Evolutionary conservation across 2,113 vertebrate species (phyloP), one percentile per base, ranked within the genome.

Genomic region (Danio rerio): DNA sequence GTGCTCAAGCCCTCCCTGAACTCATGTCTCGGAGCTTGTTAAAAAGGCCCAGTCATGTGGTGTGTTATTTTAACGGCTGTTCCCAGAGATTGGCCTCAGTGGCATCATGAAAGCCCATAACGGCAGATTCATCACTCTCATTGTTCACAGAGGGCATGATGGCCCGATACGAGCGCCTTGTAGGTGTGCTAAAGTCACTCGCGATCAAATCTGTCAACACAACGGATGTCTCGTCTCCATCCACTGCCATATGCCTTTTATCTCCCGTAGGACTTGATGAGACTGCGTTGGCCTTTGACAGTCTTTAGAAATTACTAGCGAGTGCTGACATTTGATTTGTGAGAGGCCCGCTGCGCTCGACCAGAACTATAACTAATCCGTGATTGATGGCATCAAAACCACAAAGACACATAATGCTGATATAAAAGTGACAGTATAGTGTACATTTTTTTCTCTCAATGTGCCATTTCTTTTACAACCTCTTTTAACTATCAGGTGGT

Each of bases 151-250:
- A 91, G 89, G 90, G 89, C 89, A 92, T 10, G 40, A 74, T 83
- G 87, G 83, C 88, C 86, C 77, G 84, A 68, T 81, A 90, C 88
- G 86, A 93, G 90, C 88, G 86, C 85, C 73, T 76, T 89, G 90
- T 85, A 90, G 91, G 89, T 93, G 91, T 89, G 90, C 88, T 90
- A 91, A 94, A 92, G 89, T 92, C 88, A 90, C 90, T 89, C 88
- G 87, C 88, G 90, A 90, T 90, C 88, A 91, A 89, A 92, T 92
- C 89, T 92, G 91, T 91, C 91, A 93, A 90, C 78, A 81, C 56
- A 81, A 81, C 55, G 50, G 75, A 77, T 77, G 73, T 47, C 59
- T 63, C 18, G 45, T 50, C 59, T 79, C 18, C 56, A 31, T 79
- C 58, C 20, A 83, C 86, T 86, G 86, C 87, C 85, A 83, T 62